Conservation (phyloP, 2,113 vertebrate genomes). For the Chamaetylas fuelleborni region DNA sequence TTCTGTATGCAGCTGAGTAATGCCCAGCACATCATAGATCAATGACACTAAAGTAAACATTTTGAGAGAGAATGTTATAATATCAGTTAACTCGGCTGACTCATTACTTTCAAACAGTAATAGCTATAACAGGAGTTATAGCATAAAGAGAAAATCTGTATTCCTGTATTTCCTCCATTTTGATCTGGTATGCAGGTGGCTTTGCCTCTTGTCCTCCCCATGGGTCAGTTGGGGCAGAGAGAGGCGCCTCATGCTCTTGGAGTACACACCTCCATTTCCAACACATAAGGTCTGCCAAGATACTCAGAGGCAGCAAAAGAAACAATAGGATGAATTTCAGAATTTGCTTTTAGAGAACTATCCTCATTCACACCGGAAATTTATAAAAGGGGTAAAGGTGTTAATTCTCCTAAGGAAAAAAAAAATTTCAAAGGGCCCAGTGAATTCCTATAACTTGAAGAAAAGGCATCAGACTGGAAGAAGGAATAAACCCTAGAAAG, state of each 20-base stretch:
- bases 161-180: not conserved
- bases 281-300: not conserved
- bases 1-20: not conserved
- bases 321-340: not conserved
- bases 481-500: not conserved
- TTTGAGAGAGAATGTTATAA: not conserved
- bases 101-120: not conserved
- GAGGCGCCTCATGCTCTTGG: not conserved
- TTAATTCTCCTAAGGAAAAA: not conserved
- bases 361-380: rapidly evolving
- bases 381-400: not conserved
- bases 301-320: not conserved
- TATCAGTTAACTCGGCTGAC: not conserved
- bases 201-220: not conserved
- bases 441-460: not conserved
- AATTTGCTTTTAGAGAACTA: not conserved
- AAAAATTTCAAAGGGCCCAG: not conserved
- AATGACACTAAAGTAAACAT: not conserved
- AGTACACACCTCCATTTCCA: not conserved
- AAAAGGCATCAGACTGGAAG: not conserved
- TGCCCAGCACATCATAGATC: not conserved
- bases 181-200: not conserved
- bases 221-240: not conserved
- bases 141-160: not conserved
- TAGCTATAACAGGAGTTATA: not conserved